Evolutionary conservation across 2,113 vertebrate genomes (phyloP).

Genomic region (Condylura cristata): DNA sequence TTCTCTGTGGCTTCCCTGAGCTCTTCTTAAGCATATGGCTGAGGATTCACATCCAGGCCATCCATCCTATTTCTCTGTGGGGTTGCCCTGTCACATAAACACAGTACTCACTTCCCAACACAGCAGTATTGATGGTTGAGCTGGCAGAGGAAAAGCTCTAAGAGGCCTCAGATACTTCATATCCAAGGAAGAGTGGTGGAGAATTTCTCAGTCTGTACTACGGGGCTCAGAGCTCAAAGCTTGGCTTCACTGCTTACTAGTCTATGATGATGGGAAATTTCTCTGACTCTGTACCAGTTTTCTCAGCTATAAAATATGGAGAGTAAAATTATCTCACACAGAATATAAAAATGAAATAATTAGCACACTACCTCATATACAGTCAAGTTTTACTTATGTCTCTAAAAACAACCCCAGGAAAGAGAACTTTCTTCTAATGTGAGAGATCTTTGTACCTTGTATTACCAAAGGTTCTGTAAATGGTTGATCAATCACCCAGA

Average conservation of each 20-base stretch:
- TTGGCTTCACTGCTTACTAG: neutral
- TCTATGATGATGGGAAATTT: neutral
- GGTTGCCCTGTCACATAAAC: neutral
- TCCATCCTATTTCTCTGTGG: no score
- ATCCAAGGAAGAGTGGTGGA: neutral
- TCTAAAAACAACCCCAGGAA: neutral
- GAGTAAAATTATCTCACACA: neutral
- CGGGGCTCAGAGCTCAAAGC: neutral
- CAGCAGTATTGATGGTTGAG: no score
- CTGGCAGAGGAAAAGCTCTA: rapidly evolving
- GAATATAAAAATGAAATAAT: neutral
- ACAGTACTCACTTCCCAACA: no score
- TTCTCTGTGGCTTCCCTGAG: no score
- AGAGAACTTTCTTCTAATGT: neutral
- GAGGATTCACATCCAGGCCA: no score
- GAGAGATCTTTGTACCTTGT: neutral
- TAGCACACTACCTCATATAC: neutral
- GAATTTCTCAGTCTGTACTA: rapidly evolving
- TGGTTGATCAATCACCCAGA: neutral
- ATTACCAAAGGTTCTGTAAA: neutral
- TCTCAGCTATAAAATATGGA: neutral
- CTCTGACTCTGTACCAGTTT: neutral
- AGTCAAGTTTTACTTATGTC: neutral
- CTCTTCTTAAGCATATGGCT: no score
- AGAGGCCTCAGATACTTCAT: neutral